Evolutionary conservation across 1,140 invertebrate species (phyloP).

Genomic region (Euwallacea similis): DNA sequence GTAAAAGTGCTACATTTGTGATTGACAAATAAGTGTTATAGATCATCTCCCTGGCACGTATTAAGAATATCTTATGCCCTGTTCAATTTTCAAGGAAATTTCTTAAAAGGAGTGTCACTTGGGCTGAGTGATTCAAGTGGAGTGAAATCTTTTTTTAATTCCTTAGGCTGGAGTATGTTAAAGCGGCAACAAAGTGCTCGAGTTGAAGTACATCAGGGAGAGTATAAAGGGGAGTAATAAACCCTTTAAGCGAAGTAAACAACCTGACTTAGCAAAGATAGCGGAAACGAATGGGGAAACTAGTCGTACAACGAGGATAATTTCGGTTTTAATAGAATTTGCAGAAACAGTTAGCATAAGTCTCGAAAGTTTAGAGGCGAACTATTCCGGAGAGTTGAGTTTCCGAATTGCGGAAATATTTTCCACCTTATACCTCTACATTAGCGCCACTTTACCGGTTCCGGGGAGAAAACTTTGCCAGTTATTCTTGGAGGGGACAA

Average conservation of each 20-base stretch:
- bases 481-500: slow-evolving; percentile 31
- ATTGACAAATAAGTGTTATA: too few species aligned
- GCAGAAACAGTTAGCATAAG: slow-evolving; percentile 35
- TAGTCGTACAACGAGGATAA: slow-evolving; percentile 21
- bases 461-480: slow-evolving; percentile 17
- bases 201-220: not conserved
- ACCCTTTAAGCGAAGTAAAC: slow-evolving; percentile 8
- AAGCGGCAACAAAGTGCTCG: not conserved
- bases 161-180: not conserved
- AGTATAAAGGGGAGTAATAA: slow-evolving; percentile 15
- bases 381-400: slow-evolving; percentile 16
- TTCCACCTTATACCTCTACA: slow-evolving; percentile 32
- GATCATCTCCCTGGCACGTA: too few species aligned
- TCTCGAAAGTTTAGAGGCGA: slow-evolving; percentile 26
- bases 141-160: too few species aligned
- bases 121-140: too few species aligned
- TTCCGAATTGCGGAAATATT: slow-evolving; percentile 30
- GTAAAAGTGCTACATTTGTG: too few species aligned
- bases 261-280: slow-evolving; percentile 16
- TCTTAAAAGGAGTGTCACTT: too few species aligned
- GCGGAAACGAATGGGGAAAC: slow-evolving; percentile 23
- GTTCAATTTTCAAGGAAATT: too few species aligned
- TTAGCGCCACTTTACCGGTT: slow-evolving; percentile 26
- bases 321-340: slow-evolving; percentile 35
- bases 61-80: too few species aligned